Evolutionary conservation across 92 coral and sea anemone species (phyloP).

Genomic region (Phenganax marumi): DNA sequence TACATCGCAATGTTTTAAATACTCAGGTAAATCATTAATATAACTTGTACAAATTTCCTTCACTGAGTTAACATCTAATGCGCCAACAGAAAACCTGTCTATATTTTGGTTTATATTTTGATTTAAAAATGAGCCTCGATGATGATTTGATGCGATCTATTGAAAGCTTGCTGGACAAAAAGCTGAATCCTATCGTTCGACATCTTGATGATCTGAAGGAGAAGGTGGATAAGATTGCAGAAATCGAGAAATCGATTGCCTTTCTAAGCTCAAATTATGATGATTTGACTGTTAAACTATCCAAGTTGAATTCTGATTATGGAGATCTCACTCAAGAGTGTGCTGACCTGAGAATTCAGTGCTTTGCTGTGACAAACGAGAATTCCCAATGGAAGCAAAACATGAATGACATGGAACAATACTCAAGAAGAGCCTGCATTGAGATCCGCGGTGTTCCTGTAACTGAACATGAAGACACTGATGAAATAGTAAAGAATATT

Average conservation of each 20-base stretch:
- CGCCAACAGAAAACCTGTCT: too few species aligned
- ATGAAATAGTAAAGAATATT: neutral
- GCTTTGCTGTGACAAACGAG: neutral
- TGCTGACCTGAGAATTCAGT: neutral
- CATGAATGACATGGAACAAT: neutral
- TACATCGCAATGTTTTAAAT: too few species aligned
- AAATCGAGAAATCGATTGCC: constrained; percentile 9
- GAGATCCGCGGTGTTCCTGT: constrained; percentile 2
- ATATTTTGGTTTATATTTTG: too few species aligned
- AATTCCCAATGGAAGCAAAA: neutral
- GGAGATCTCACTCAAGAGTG: neutral
- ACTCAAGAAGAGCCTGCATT: constrained; percentile 1
- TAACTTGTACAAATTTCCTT: too few species aligned
- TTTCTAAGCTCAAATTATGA: constrained; percentile 11
- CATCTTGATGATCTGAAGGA: neutral
- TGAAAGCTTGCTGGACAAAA: constrained; percentile 7
- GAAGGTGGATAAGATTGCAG: neutral
- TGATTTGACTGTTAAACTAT: neutral
- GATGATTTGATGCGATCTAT: neutral
- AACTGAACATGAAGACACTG: neutral
- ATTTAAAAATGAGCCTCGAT: too few species aligned
- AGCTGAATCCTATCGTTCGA: constrained; percentile 1
- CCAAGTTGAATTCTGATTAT: neutral
- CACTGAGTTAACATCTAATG: too few species aligned
- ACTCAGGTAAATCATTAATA: too few species aligned